Percentiles rank a stretch among this genome's conserved stretches.
phyloP scores from a whole-genome alignment of 92 coral and sea anemone species.

The Parazoanthus atlanticus region DNA sequence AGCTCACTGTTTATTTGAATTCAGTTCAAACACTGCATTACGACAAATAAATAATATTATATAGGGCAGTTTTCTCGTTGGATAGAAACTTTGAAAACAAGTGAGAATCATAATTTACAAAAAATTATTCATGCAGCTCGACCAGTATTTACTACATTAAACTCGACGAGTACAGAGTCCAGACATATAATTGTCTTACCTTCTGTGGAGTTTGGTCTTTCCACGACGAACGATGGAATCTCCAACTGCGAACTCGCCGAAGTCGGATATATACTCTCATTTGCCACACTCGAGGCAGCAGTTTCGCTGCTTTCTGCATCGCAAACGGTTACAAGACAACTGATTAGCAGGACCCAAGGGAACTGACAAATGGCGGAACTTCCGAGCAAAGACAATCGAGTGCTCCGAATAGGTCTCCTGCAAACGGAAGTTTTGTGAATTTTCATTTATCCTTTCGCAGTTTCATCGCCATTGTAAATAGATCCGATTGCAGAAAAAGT shows the following conservation, averaged over 20 bases:
- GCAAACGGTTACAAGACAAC: not conserved
- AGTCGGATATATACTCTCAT: not conserved
- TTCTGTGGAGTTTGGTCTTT: not conserved
- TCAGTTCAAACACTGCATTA: not conserved
- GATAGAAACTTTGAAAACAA: not conserved
- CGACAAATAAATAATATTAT: not conserved
- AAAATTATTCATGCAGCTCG: not conserved
- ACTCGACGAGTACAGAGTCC: not conserved
- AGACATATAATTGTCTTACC: not conserved
- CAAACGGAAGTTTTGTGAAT: not conserved
- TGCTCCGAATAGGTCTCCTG: not conserved
- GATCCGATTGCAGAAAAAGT: not conserved
- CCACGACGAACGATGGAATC: not conserved
- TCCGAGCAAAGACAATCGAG: not conserved
- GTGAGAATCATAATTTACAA: not conserved
- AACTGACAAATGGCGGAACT: not conserved
- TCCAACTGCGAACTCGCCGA: conserved; percentile 16
- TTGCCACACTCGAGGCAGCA: not conserved
- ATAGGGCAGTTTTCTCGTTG: not conserved
- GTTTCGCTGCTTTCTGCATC: not conserved
- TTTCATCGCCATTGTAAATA: not conserved
- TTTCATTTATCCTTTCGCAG: conserved; percentile 4
- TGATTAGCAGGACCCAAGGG: not conserved
- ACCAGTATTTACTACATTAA: not conserved
- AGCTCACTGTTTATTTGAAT: no score